Evolutionary conservation across 2,888 invertebrate genomes (phyloP), one percentile per base, ranked within the genome.

Genomic region (Tachina fera): DNA sequence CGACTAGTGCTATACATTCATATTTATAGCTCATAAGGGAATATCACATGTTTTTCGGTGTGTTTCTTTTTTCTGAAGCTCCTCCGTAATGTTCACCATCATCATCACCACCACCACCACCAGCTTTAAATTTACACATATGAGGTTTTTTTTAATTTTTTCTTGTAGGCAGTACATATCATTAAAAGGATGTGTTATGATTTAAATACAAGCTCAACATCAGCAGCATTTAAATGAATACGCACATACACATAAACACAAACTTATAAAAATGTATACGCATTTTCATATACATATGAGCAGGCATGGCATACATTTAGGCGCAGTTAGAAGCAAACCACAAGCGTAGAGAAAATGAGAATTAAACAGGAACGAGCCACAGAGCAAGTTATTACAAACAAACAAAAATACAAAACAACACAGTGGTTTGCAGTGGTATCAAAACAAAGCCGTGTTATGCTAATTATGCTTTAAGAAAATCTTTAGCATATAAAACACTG

Each of bases 181-280:
- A 88, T 88, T 88, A 88, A 88, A 88, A 86, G 87, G 87, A 87
- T 88, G 84, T 87, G 87, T 88, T 87, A 87, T 87, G 87, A 87
- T 88, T 88, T 88, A 88, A 87, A 83, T 80, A 80, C 86, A 86
- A 83, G 71, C 86, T 86, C 83, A 86, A 83, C 86, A 86, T 71
- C 83, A 86, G 81, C 77, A 51, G 60, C 67, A 74, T 83, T 67
- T 78, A 67, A 61, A 60, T 45, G 70, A 60, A 68, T 72, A 61
- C 56, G 53, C 45, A 79, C 65, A 16, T 41, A 74, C 60, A n/a
- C 3, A 49, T 13, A 49, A 16, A n/a, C 22, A 72, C 47, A 58
- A 8, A 74, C 22, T 31, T 6, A 31, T 31, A 31, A 5, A 31
- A 31, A 31, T 31, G 5, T 31, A 53, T 45, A 58, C 63, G 11